These are phyloP conservation scores for Pollimyrus isidori DNA, from an alignment of 2,113 vertebrate species.

Conservation along the genomic window DNA sequence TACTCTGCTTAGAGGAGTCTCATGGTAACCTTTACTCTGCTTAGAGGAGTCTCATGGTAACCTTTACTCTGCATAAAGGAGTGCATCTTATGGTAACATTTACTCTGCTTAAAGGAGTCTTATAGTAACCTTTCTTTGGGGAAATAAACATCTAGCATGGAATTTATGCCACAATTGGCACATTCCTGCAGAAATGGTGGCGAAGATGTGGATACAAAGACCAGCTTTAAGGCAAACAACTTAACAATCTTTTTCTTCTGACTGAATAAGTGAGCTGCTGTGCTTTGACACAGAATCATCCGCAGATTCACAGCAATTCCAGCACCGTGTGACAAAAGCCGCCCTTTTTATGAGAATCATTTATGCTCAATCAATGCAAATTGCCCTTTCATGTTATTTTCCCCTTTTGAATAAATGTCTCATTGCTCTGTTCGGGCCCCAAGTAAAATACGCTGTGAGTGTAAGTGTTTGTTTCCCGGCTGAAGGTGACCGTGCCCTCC, in stretches of 20 bases:
- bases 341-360: constrained; percentile 49
- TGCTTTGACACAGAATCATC: constrained; percentile 49
- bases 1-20: too few relatives aligned
- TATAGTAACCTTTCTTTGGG: constrained; percentile 25
- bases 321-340: constrained; percentile 46
- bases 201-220: constrained; percentile 35
- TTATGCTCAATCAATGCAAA: constrained; percentile 66
- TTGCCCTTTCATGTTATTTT: constrained; percentile 64
- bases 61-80: too few relatives aligned
- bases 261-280: constrained; percentile 51
- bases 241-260: constrained; percentile 49
- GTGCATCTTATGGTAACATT: neutral
- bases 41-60: too few relatives aligned
- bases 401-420: constrained; percentile 56
- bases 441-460: constrained; percentile 66
- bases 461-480: constrained; percentile 57
- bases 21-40: too few relatives aligned
- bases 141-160: constrained; percentile 54
- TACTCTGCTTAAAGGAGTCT: constrained; percentile 26
- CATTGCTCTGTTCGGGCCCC: constrained; percentile 58
- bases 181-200: constrained; percentile 44
- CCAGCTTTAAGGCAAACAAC: constrained; percentile 51
- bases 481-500: constrained; percentile 58
- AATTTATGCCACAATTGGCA: constrained; percentile 35
- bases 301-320: constrained; percentile 46